Base-by-base conservation (phyloP, 1,140 invertebrate genomes). In the Euwallacea similis region DNA sequence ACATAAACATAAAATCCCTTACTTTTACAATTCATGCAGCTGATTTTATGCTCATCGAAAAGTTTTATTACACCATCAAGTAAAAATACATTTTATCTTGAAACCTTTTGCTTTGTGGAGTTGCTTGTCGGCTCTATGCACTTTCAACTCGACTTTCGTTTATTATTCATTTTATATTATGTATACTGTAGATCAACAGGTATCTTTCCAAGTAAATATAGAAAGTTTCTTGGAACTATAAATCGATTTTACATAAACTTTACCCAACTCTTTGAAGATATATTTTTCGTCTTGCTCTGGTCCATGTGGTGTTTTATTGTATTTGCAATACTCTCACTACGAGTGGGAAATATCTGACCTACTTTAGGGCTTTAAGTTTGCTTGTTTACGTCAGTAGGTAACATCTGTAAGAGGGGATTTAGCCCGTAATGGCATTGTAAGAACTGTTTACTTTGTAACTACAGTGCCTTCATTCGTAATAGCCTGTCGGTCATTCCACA, bases 241-340 rank as follows among this genome's bases (percentile, higher is more conserved):
- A 44, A 66, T 66, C 65, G 65, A 66, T 66, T 56, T 43, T 43
- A 43, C 55, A 58, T 66, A 66, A 66, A 66, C 53, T 66, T 58
- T 41, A 21, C 16, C 16, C 54, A 13, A 16, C 9, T 11, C 9
- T 50, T 50, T 50, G 46, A 50, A 50, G 13, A 10, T 50, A 50
- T 11, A 50, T 50, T 50, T 50, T 10, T 50, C 9, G 9, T 50
- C 46, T 50, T 50, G 46, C 9, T 50, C 46, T 13, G 9, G 9
- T 13, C 13, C 9, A 50, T 50, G 46, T 50, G 46, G 46, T 50
- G 46, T 50, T 50, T 50, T 50, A 50, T 50, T 50, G 13, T 50
- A 33, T 33, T 33, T 33, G 21, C 21, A 33, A 33, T 33, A 33
- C 21, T 33, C 21, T 33, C 21, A 33, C 21, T 33, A 33, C 21